Conservation (phyloP, 2,888 invertebrate genomes). For the Galerucella nymphaeae region DNA sequence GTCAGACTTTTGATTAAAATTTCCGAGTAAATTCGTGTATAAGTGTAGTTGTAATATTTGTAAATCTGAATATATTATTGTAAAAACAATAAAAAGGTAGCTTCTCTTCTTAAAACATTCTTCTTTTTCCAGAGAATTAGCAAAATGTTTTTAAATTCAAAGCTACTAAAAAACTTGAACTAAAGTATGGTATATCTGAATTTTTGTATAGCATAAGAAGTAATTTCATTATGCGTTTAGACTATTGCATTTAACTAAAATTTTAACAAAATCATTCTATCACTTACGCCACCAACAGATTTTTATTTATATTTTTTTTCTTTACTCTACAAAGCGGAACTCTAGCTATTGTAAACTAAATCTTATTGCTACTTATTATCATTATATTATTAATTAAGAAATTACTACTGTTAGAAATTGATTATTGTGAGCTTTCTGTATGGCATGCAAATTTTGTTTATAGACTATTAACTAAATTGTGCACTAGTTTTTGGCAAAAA, state of each 20-base stretch:
- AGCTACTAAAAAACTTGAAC: conserved; percentile 58
- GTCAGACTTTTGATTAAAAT: conserved; percentile 37
- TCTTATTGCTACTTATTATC: not conserved
- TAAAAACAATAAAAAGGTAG: conserved; percentile 59
- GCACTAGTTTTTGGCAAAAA: conserved; percentile 7
- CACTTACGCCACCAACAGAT: conserved; percentile 43
- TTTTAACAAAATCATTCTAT: conserved; percentile 51
- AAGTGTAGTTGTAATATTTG: conserved; percentile 50
- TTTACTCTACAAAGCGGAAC: conserved; percentile 49
- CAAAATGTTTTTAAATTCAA: conserved; percentile 49
- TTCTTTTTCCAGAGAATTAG: conserved; percentile 22
- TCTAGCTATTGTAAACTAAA: conserved; percentile 28
- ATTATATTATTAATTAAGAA: not conserved
- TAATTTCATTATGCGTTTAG: conserved; percentile 62
- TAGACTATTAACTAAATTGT: conserved; percentile 7
- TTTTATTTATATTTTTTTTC: conserved; percentile 48
- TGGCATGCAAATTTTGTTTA: conserved; percentile 18
- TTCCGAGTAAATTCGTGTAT: conserved; percentile 47
- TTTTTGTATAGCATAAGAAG: conserved; percentile 63
- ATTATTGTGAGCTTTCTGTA: not conserved
- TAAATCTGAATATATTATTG: conserved; percentile 61
- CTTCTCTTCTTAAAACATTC: conserved; percentile 39
- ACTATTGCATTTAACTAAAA: conserved; percentile 64
- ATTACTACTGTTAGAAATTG: not conserved
- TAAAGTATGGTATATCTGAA: conserved; percentile 64